These are phyloP conservation scores for Nannoperca australis DNA, from an alignment of 2,797 vertebrate species.

Conservation along the genomic window DNA sequence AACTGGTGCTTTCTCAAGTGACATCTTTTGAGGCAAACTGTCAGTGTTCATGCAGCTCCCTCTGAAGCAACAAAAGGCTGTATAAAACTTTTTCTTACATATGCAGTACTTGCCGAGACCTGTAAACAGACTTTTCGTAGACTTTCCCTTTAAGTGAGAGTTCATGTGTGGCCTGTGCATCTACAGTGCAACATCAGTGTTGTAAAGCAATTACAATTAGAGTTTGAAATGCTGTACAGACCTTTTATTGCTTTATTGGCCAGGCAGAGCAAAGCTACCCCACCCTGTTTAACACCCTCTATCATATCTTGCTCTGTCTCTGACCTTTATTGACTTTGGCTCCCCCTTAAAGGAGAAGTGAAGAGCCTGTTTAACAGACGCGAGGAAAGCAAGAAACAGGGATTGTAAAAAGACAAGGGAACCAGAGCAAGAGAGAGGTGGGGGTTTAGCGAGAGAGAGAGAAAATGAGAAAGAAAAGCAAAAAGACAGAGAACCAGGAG, in stretches of 20 bases:
- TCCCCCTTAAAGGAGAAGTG: slow-evolving; percentile 53
- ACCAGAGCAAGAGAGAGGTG: slow-evolving; percentile 36
- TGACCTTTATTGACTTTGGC: slow-evolving; percentile 61
- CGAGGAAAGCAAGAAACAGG: slow-evolving; percentile 45
- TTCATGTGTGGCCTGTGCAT: not conserved
- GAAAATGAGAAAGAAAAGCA: slow-evolving; percentile 49
- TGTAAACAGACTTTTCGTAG: slow-evolving; percentile 9
- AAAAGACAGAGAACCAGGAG: slow-evolving; percentile 56
- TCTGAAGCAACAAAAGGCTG: not conserved
- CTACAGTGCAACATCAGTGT: not conserved
- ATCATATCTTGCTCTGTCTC: slow-evolving; percentile 40
- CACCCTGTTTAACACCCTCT: slow-evolving; percentile 40
- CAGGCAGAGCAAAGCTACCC: slow-evolving; percentile 18
- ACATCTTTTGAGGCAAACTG: not conserved
- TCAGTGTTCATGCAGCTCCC: not conserved
- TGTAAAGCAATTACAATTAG: not conserved
- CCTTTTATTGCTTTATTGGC: not conserved
- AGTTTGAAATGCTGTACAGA: slow-evolving; percentile 24
- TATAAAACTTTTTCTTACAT: not conserved
- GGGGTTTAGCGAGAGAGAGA: slow-evolving; percentile 42
- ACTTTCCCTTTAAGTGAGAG: not conserved
- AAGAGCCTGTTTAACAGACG: slow-evolving; percentile 65
- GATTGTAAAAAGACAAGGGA: slow-evolving; percentile 52
- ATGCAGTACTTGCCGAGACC: not conserved
- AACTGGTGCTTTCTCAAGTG: too few relatives aligned